Evolutionary conservation across 2,888 invertebrate species (phyloP).

Genomic region (Drosophila rellima): DNA sequence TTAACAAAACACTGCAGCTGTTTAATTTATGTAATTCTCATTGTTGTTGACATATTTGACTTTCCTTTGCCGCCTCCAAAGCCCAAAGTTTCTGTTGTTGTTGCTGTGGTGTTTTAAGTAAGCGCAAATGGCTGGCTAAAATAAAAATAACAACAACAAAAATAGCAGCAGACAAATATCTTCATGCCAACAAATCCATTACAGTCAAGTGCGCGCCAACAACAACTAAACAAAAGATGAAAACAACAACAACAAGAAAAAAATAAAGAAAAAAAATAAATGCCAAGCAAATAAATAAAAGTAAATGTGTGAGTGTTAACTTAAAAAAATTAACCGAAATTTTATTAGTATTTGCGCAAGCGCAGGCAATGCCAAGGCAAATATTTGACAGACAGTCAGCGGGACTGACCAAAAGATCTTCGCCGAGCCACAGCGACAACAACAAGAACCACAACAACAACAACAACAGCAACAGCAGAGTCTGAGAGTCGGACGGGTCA

Average conservation of each 20-base stretch:
- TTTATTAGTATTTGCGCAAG: slow-evolving; percentile 85
- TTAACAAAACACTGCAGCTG: slow-evolving; percentile 68
- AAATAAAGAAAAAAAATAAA: slow-evolving; percentile 24
- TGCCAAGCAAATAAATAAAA: slow-evolving; percentile 78
- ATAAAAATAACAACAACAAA: slow-evolving; percentile 48
- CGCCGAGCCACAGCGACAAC: slow-evolving; percentile 44
- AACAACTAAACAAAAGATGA: slow-evolving; percentile 45
- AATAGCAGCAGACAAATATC: slow-evolving; percentile 63
- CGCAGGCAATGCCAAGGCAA: slow-evolving; percentile 81
- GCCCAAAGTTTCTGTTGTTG: slow-evolving; percentile 32
- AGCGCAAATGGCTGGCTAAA: slow-evolving; percentile 60
- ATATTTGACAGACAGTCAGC: slow-evolving; percentile 73
- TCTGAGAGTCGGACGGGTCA: slow-evolving; percentile 10
- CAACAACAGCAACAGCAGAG: not conserved
- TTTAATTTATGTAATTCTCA: slow-evolving; percentile 83
- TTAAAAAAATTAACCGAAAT: slow-evolving; percentile 84
- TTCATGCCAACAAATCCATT: slow-evolving; percentile 82
- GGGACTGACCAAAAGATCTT: slow-evolving; percentile 70
- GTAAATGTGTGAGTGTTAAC: slow-evolving; percentile 74
- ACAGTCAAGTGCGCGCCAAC: slow-evolving; percentile 79
- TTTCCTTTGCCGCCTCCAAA: slow-evolving; percentile 68
- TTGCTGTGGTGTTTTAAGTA: slow-evolving; percentile 51
- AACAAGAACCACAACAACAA: not conserved
- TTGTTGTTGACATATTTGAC: slow-evolving; percentile 66
- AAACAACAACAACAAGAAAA: slow-evolving; percentile 14